Percentiles rank a stretch among this genome's conserved stretches.
Evolutionary conservation across 2,797 vertebrate species (phyloP).

Genomic region (Ficedula albicollis): DNA sequence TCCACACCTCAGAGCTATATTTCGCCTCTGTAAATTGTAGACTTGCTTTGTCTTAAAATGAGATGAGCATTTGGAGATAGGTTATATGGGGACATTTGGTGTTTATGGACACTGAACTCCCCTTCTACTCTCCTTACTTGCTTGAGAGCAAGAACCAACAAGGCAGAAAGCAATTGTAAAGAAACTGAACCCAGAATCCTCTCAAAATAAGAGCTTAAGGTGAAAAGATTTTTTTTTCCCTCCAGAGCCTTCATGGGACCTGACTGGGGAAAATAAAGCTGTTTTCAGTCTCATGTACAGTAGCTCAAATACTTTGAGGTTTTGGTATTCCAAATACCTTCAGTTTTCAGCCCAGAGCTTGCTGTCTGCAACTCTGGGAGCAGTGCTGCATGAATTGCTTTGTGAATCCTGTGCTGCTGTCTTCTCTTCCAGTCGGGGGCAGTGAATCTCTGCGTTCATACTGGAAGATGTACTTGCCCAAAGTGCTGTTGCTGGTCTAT

Average conservation of each 20-base stretch:
- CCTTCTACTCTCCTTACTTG: not conserved
- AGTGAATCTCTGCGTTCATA: slow-evolving; percentile 83
- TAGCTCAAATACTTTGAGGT: not conserved
- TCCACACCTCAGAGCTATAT: not conserved
- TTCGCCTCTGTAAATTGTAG: not conserved
- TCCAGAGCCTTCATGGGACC: not conserved
- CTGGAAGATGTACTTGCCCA: slow-evolving; percentile 86
- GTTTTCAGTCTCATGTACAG: not conserved
- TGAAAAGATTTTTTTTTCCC: not conserved
- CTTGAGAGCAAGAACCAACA: not conserved
- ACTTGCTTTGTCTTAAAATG: not conserved
- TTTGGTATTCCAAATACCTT: not conserved
- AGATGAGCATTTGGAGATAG: not conserved
- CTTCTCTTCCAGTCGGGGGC: slow-evolving; percentile 85
- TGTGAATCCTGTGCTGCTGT: not conserved
- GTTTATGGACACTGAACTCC: not conserved
- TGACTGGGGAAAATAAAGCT: not conserved
- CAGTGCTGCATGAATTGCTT: not conserved
- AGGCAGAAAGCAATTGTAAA: not conserved
- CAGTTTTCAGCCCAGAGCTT: not conserved
- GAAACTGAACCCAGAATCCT: not conserved
- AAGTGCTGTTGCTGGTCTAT: slow-evolving; percentile 86
- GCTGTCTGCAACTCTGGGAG: not conserved
- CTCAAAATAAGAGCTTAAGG: not conserved
- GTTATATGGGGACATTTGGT: not conserved